These are phyloP conservation scores for Sphaerodactylus townsendi DNA, from an alignment of 2,113 vertebrate species.

Conservation along the genomic window DNA sequence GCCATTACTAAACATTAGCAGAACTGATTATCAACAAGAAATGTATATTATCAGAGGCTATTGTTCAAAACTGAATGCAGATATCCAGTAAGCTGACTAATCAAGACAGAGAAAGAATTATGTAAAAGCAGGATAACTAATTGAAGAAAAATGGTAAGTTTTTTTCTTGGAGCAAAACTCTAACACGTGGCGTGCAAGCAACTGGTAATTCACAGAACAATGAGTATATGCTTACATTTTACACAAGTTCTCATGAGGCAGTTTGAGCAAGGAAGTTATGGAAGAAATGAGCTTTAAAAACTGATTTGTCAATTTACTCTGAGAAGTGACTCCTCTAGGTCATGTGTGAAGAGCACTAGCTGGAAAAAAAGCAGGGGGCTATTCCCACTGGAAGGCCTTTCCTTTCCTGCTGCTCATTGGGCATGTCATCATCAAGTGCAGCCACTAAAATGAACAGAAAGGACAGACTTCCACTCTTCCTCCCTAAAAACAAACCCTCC, in stretches of 20 bases:
- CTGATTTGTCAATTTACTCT: background rate
- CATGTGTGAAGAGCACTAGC: background rate
- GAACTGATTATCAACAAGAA: fast-evolving
- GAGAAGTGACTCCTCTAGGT: background rate
- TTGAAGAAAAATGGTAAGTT: background rate
- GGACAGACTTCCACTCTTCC: fast-evolving
- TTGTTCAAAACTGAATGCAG: fast-evolving
- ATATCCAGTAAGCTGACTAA: fast-evolving
- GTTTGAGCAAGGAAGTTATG: background rate
- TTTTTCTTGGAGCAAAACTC: background rate
- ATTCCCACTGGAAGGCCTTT: fast-evolving
- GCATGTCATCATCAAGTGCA: fast-evolving
- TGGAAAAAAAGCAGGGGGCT: background rate
- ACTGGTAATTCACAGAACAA: background rate
- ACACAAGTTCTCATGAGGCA: background rate
- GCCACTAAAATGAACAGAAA: background rate
- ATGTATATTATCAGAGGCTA: fast-evolving
- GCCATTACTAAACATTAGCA: background rate
- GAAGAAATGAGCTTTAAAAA: background rate
- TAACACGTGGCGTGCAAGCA: background rate
- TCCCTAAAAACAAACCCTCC: background rate
- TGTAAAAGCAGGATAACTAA: fast-evolving
- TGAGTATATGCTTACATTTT: fast-evolving
- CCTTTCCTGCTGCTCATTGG: background rate
- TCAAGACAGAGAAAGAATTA: background rate